Base-by-base conservation (phyloP, 2,113 vertebrate genomes). In the Microtus montanus region DNA sequence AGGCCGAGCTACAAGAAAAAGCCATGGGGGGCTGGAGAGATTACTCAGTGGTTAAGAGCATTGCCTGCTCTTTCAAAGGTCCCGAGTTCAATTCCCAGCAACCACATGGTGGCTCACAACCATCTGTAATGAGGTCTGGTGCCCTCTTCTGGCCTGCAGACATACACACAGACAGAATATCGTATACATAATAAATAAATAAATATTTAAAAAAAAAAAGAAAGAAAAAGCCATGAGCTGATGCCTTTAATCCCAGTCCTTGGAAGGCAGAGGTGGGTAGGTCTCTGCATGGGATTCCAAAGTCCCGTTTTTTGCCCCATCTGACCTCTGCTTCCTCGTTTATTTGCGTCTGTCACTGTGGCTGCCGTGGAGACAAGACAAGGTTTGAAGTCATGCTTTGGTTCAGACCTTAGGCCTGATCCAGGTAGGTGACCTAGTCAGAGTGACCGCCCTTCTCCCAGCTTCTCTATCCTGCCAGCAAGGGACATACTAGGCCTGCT, bases 181-280 rank as follows among this genome's bases (percentile, higher is more conserved):
- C 5, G 44, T 44, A 44, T 44, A 44, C 44, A 44, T 44, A 44
- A 44, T 44, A 44, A 44, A 44, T 44, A 44, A 44, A 7, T 44
- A 44, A 44, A 44, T 44, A 44, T 41, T 44, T 44, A 44, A 44
- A 44, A 44, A 44, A 44, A 44, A 3, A 44, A 44, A 44, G 44
- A 44, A 44, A 66, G 38, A 54, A 22, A 38, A 5, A 58, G 49
- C 4, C 13, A 1, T 0, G 3, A 61, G 80, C 1, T 2, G 24
- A 28, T 2, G 79, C 0, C 54, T 63, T 63, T 83, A 63, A 83
- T 41, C 26, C 35, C 22, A 38, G 54, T 61, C 12, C 80, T 28
- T 58, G 61, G 80, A 58, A 83, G n/a, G 7, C 26, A 61, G 24
- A 41, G 80, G 7, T 7, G 38, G 54, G 1, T 10, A 41, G 54